Percentiles rank a stretch among this genome's conserved stretches.
phyloP scores from a whole-genome alignment of 2,113 vertebrate species.

The Macrotis lagotis region DNA sequence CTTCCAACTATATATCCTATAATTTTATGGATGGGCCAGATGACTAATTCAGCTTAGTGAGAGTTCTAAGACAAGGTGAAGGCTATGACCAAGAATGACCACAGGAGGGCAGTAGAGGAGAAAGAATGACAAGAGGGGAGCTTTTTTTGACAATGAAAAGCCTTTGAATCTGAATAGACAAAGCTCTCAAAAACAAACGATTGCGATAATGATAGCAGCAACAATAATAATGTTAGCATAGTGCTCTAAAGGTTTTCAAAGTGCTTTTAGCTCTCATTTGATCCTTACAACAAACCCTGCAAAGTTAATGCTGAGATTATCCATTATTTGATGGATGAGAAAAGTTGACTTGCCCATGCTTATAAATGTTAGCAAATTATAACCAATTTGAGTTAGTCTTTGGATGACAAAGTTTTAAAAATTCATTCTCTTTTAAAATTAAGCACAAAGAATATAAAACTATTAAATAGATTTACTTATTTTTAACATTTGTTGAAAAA shows the following conservation, averaged over 20 bases:
- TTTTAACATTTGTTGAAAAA: background rate
- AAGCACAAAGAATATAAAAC: background rate
- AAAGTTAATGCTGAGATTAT: background rate
- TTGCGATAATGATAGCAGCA: background rate
- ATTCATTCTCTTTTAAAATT: background rate
- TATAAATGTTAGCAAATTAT: background rate
- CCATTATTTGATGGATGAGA: background rate
- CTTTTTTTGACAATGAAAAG: background rate
- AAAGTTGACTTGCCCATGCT: background rate
- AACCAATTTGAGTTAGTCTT: background rate
- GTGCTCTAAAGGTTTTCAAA: background rate
- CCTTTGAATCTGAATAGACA: background rate
- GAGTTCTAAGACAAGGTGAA: background rate
- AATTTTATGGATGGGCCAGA: background rate
- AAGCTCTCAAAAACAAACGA: background rate
- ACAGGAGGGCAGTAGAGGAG: conserved; percentile 64
- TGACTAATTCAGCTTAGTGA: background rate
- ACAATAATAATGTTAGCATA: background rate
- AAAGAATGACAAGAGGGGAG: background rate
- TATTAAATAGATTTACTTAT: background rate
- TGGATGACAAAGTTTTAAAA: background rate
- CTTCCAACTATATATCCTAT: background rate
- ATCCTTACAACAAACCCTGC: background rate
- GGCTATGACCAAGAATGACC: background rate
- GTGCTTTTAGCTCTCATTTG: background rate